phyloP scores from a whole-genome alignment of 1,140 invertebrate species.

The Anastrepha obliqua region DNA sequence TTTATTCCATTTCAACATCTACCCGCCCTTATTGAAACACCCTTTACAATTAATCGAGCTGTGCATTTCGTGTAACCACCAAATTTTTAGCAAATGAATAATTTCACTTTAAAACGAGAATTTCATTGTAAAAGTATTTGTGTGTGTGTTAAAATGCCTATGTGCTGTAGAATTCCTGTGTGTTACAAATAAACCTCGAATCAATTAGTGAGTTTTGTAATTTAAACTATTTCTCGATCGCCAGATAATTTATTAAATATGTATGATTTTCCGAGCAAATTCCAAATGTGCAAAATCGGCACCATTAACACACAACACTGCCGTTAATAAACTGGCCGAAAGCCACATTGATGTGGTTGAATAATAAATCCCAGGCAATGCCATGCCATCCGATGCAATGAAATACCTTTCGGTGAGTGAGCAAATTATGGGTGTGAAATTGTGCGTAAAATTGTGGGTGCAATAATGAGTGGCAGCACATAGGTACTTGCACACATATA shows the following conservation, averaged over 20 bases:
- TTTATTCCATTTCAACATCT: too few relatives aligned
- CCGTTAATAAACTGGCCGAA: constrained; percentile 47
- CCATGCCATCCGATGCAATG: too few relatives aligned
- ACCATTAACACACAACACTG: constrained; percentile 27
- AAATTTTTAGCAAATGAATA: too few relatives aligned
- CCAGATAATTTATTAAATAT: constrained; percentile 49
- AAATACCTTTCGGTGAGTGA: not conserved
- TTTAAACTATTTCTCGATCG: constrained; percentile 2
- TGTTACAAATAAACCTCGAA: constrained; percentile 6
- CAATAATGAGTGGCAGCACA: not conserved
- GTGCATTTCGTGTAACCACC: too few relatives aligned
- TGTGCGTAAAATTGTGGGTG: constrained; percentile 40
- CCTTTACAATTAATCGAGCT: too few relatives aligned
- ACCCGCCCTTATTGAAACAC: too few relatives aligned
- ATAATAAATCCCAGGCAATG: not conserved
- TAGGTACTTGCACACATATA: not conserved
- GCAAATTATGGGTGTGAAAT: constrained; percentile 6
- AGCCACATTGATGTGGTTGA: constrained; percentile 40
- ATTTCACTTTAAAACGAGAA: too few relatives aligned
- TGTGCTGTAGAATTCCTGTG: not conserved
- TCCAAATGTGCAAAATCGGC: constrained; percentile 30
- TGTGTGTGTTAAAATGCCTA: too few relatives aligned
- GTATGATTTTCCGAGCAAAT: constrained; percentile 18
- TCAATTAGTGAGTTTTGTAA: constrained; percentile 33
- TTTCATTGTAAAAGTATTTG: too few relatives aligned